Base-by-base conservation (phyloP, 2,113 vertebrate genomes). In the Sorex araneus region DNA sequence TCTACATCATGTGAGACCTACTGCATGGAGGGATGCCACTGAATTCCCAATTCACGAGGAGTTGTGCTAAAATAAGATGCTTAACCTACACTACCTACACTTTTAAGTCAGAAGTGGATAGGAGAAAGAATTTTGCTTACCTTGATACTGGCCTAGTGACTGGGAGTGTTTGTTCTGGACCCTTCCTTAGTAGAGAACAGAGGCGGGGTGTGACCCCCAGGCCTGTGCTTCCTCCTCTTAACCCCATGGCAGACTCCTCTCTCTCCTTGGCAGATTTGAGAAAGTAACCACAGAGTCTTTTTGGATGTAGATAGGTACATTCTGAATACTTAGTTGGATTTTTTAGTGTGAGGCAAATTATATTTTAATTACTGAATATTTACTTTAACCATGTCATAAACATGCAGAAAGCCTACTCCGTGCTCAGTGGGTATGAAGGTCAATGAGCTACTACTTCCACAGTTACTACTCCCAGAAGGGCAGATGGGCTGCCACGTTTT, bases 311-410 rank as follows among this genome's bases (percentile, higher is more conserved):
- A 28, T 50, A 89, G 28, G 21, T 6, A 32, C 47, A 86, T 32
- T 34, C 60, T 28, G 40, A 84, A 77, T 75, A 60, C 77, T 30
- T 30, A 7, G 88, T 87, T 45, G 50, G 15, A 77, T 40, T 75
- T 85, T 89, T 67, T 8, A 50, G 47, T 50, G 47, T 50, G 40
- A 50, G 47, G 47, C 47, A 50, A 50, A 50, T 50, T 50, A 5
- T 50, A 50, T 50, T 50, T 85, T 36, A 84, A 66, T 71, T 43
- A 73, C 60, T 54, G 23, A 75, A 32, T 60, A 82, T 64, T 67
- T 89, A 70, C 27, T 75, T 77, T 71, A 69, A 36, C 50, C 69
- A 89, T 78, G 32, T 43, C 71, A 67, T 50, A 71, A 77, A 91
- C 34, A 2, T 66, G 36, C 66, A 91, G 54, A 63, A 76, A 84